Conservation (phyloP, 2,888 invertebrate genomes). For the Ischnura elegans region DNA sequence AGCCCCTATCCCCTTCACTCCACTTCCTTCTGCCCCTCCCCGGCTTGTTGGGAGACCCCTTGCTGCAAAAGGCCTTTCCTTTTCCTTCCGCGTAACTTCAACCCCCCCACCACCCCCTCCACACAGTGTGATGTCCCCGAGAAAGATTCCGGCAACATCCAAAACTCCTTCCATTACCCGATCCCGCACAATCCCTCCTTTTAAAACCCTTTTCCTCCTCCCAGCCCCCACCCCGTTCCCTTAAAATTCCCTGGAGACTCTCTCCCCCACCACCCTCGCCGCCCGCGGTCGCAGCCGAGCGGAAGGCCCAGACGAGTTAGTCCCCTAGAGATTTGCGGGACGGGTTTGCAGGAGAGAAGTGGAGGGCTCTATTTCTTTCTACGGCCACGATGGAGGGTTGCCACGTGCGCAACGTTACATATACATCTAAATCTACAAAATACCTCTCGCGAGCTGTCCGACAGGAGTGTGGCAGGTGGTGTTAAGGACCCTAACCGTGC, state of each 20-base stretch:
- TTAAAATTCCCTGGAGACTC: background rate
- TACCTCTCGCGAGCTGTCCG: too few species aligned
- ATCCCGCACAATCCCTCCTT: conserved; percentile 31
- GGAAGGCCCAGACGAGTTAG: conserved; percentile 43
- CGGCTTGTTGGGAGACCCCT: too few species aligned
- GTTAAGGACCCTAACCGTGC: too few species aligned
- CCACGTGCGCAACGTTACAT: too few species aligned
- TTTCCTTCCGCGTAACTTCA: background rate
- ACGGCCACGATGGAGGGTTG: too few species aligned
- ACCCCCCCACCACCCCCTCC: too few species aligned
- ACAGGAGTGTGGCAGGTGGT: too few species aligned
- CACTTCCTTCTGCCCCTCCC: background rate
- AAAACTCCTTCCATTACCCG: conserved; percentile 50
- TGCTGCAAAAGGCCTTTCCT: too few species aligned
- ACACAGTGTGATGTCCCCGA: conserved; percentile 17
- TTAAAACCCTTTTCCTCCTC: background rate
- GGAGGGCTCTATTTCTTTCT: too few species aligned
- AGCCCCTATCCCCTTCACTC: background rate
- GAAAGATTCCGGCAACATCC: conserved; percentile 31
- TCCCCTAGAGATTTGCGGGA: conserved; percentile 63
- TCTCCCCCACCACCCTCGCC: background rate
- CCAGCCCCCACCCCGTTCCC: background rate
- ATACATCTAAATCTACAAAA: too few species aligned
- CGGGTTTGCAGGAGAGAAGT: background rate
- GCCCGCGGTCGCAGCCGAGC: conserved; percentile 53